Evolutionary conservation across 2,888 invertebrate genomes (phyloP).

Genomic region (Apamea crenata): DNA sequence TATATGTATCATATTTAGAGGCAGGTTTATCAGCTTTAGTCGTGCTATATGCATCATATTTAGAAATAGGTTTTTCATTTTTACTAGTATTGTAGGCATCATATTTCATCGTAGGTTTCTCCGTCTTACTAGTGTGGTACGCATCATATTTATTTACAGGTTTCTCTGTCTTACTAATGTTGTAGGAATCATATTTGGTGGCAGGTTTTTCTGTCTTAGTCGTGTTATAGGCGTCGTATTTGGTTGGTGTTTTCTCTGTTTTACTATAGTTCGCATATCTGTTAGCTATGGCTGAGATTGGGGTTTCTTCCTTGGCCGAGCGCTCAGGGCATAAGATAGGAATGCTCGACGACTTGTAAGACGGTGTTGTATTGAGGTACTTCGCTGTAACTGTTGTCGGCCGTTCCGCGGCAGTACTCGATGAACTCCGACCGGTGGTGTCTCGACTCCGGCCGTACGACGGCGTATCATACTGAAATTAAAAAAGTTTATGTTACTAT

Average conservation of each 20-base stretch:
- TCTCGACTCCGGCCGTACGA: slow-evolving; percentile 84
- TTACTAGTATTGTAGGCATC: slow-evolving; percentile 74
- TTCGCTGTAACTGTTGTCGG: slow-evolving; percentile 87
- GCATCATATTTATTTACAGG: slow-evolving; percentile 77
- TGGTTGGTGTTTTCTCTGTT: slow-evolving; percentile 62
- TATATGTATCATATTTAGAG: slow-evolving; percentile 77
- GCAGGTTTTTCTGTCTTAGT: slow-evolving; percentile 70
- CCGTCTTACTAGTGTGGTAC: slow-evolving; percentile 64
- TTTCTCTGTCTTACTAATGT: slow-evolving; percentile 69
- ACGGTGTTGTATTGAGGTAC: slow-evolving; percentile 83
- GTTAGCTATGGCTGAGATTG: slow-evolving; percentile 84
- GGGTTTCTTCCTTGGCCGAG: slow-evolving; percentile 83
- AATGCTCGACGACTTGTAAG: slow-evolving; percentile 88
- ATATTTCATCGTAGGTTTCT: slow-evolving; percentile 76
- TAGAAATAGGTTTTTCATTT: slow-evolving; percentile 72
- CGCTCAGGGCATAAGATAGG: slow-evolving; percentile 83
- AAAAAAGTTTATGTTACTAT: slow-evolving; percentile 39
- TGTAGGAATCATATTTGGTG: slow-evolving; percentile 76
- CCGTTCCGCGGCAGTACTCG: slow-evolving; percentile 77
- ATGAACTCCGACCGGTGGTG: slow-evolving; percentile 73
- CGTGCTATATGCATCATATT: slow-evolving; percentile 74
- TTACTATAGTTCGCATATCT: slow-evolving; percentile 85
- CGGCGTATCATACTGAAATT: slow-evolving; percentile 86
- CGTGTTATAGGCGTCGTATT: slow-evolving; percentile 63
- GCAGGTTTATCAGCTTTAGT: slow-evolving; percentile 71